Conservation (phyloP, 2,797 vertebrate species). For the Poeciliopsis gracilis region DNA sequence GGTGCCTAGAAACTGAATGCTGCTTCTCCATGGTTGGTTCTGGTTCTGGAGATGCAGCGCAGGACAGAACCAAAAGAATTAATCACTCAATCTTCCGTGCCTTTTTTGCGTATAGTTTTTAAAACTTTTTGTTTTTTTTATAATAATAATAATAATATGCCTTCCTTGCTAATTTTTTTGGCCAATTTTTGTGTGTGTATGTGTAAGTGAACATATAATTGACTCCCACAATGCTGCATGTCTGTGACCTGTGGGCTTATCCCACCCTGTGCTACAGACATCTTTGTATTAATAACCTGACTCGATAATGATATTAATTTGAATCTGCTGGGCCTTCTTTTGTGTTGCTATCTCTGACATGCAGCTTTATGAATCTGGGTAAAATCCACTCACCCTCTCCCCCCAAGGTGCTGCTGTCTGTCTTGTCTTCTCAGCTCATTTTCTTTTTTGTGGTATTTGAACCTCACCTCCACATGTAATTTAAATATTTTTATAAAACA, state of each 20-base stretch:
- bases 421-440: constrained; percentile 30
- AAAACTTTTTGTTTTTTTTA: background rate
- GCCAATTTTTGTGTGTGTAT: constrained; percentile 19
- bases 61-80: background rate
- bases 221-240: constrained; percentile 17
- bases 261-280: constrained; percentile 29
- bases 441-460: background rate
- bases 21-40: too few relatives aligned
- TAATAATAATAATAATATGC: background rate
- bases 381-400: constrained; percentile 27
- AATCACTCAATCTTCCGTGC: background rate
- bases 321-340: constrained; percentile 69
- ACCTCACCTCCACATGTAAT: background rate
- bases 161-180: constrained; percentile 13
- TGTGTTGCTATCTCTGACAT: constrained; percentile 76
- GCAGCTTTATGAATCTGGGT: constrained; percentile 63
- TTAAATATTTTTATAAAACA: background rate
- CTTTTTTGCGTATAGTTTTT: background rate
- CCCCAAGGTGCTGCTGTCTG: constrained; percentile 33
- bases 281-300: constrained; percentile 72
- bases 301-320: constrained; percentile 80
- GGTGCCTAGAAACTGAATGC: too few relatives aligned
- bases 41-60: too few relatives aligned
- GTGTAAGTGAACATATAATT: background rate
- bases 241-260: constrained; percentile 69